Percentiles rank a stretch among this genome's conserved stretches.
Evolutionary conservation across 2,797 vertebrate species (phyloP).

Genomic region (Enteromius unitaeniatus): DNA sequence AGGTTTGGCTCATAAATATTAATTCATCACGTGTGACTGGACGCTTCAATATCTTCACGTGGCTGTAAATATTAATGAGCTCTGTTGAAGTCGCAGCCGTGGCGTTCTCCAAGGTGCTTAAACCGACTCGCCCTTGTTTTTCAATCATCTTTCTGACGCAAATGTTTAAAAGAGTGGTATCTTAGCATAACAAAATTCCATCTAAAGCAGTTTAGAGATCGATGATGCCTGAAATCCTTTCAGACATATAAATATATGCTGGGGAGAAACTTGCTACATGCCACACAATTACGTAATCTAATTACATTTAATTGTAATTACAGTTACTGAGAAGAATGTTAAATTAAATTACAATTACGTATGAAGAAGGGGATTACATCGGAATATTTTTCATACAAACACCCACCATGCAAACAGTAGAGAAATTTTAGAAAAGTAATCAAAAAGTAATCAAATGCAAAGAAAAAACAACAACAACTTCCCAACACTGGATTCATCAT

Average conservation of each 20-base stretch:
- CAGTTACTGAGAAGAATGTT: too few relatives aligned
- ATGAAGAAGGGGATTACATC: too few relatives aligned
- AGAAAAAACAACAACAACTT: neutral
- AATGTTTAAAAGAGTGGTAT: neutral
- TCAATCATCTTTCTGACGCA: neutral
- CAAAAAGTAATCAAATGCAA: too few relatives aligned
- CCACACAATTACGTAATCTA: neutral
- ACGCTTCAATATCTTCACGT: neutral
- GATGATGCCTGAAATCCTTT: neutral
- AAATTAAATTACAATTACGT: too few relatives aligned
- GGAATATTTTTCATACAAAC: too few relatives aligned
- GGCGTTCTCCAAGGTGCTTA: slow-evolving; percentile 83
- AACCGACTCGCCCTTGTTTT: slow-evolving; percentile 52
- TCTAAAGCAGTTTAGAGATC: neutral
- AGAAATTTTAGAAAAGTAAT: too few relatives aligned
- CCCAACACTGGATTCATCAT: neutral
- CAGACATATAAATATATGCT: neutral
- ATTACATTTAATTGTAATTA: neutral
- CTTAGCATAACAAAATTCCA: neutral
- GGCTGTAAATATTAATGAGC: neutral
- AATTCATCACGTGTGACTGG: neutral
- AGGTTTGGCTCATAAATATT: neutral
- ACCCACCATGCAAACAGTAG: too few relatives aligned
- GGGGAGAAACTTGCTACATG: neutral
- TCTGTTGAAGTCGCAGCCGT: slow-evolving; percentile 25